These are phyloP conservation scores for Oryctolagus cuniculus DNA, from an alignment of 2,113 vertebrate species.

Conservation along the genomic window DNA sequence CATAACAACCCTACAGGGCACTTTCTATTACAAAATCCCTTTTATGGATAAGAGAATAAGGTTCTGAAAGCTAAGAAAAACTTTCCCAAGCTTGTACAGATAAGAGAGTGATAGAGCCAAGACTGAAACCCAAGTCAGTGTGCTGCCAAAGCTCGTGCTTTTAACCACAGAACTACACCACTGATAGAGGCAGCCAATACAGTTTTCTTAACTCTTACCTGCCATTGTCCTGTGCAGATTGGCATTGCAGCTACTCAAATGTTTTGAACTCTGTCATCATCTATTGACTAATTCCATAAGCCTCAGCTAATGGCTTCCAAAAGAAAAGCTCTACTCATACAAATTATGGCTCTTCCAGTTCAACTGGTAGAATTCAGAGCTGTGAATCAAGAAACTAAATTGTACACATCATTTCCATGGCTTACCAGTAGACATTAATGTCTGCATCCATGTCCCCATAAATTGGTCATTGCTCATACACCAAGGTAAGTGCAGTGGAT, in stretches of 20 bases:
- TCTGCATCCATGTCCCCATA: background rate
- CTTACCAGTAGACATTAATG: slow-evolving; percentile 6
- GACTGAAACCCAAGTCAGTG: background rate
- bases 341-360: slow-evolving; percentile 57
- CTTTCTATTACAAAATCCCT: background rate
- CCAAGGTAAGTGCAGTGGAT: background rate
- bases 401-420: background rate
- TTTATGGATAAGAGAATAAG: background rate
- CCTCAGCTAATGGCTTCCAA: slow-evolving; percentile 51
- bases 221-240: background rate
- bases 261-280: slow-evolving; percentile 46
- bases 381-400: slow-evolving; percentile 18
- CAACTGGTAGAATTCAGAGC: slow-evolving; percentile 31
- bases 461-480: slow-evolving; percentile 25
- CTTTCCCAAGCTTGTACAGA: background rate
- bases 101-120: background rate
- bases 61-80: background rate
- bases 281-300: slow-evolving; percentile 38
- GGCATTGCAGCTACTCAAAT: background rate
- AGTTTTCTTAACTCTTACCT: background rate
- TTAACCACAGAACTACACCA: background rate
- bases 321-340: slow-evolving; percentile 54
- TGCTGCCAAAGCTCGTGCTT: background rate
- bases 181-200: background rate
- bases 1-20: background rate